Percentiles rank a stretch among this genome's conserved stretches.
phyloP scores from a whole-genome alignment of 2,888 invertebrate species.

The Acleris emargana region DNA sequence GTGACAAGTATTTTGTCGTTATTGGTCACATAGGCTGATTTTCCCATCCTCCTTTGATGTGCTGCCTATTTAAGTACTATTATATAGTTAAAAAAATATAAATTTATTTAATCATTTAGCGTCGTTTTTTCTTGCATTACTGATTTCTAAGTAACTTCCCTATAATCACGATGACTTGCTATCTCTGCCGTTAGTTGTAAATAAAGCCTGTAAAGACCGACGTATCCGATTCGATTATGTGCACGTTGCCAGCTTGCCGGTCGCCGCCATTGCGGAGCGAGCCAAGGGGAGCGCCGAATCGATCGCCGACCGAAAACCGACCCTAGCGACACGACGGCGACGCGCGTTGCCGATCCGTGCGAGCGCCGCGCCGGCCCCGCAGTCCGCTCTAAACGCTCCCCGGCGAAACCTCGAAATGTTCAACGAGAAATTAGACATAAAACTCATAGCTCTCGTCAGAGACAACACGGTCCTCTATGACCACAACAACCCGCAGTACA shows the following conservation, averaged over 20 bases:
- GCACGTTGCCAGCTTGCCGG: slow-evolving; percentile 36
- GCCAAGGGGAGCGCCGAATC: slow-evolving; percentile 27
- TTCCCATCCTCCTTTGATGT: no score
- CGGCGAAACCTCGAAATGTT: slow-evolving; percentile 45
- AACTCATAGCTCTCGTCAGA: slow-evolving; percentile 63
- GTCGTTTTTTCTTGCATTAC: not conserved
- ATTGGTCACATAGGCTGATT: no score
- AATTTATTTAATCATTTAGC: no score
- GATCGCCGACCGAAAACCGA: slow-evolving; percentile 37
- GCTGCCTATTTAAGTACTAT: no score
- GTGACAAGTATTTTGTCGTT: no score
- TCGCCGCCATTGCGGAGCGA: slow-evolving; percentile 30
- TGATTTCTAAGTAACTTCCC: not conserved
- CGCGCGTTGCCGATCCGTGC: slow-evolving; percentile 31
- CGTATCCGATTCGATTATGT: slow-evolving; percentile 34
- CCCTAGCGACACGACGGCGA: slow-evolving; percentile 34
- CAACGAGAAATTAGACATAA: slow-evolving; percentile 61
- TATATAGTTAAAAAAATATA: no score
- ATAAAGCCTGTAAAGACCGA: slow-evolving; percentile 31
- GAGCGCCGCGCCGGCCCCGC: slow-evolving; percentile 20
- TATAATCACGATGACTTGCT: not conserved
- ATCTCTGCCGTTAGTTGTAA: slow-evolving; percentile 29
- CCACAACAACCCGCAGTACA: slow-evolving; percentile 64
- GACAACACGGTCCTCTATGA: slow-evolving; percentile 69
- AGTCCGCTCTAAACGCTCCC: slow-evolving; percentile 34